Base-by-base conservation (phyloP, 2,797 vertebrate genomes). In the Leontocebus nigricollis region DNA sequence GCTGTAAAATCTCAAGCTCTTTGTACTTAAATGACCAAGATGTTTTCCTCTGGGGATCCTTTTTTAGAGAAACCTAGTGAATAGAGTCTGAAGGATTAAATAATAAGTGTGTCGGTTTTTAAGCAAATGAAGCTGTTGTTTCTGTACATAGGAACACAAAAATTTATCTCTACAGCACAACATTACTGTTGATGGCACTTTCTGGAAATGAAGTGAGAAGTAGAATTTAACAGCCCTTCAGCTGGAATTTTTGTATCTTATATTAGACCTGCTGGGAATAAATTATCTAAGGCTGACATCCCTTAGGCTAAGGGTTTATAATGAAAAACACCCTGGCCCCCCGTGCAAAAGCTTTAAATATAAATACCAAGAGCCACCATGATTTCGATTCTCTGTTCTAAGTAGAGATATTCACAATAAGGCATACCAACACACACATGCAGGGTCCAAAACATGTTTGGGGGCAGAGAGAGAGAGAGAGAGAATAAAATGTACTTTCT, bases 1-100 rank as follows among this genome's bases (percentile, higher is more conserved):
- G 93, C 97, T 97, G 91, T 97, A 95, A 98, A 98, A 97, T 96
- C 94, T 96, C 93, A 88, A 97, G 95, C 94, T 97, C 96, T 98
- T 95, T 97, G 94, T 97, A 96, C 93, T 95, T 96, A 96, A 97
- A 97, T 95, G 97, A 97, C 96, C 80, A 52, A 90, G 57, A 91
- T 96, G 92, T 96, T 96, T 97, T 97, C 97, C 96, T 96, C 52
- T 87, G 95, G 90, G 95, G 64, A 48, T 96, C 80, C 59, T 96
- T 94, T 94, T 94, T 96, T 94, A 95, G 76, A 96, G 55, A 12
- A 90, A 96, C 75, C 52, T 67, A 88, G 93, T 91, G 76, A 97
- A 93, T 59, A 95, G 55, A 91, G 44, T 83, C 92, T 95, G 67
- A 94, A 96, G 72, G 52, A 96, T 96, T 97, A 96, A 97, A 95